phyloP scores from a whole-genome alignment of 2,888 invertebrate species.

The Meghimatium bilineatum region DNA sequence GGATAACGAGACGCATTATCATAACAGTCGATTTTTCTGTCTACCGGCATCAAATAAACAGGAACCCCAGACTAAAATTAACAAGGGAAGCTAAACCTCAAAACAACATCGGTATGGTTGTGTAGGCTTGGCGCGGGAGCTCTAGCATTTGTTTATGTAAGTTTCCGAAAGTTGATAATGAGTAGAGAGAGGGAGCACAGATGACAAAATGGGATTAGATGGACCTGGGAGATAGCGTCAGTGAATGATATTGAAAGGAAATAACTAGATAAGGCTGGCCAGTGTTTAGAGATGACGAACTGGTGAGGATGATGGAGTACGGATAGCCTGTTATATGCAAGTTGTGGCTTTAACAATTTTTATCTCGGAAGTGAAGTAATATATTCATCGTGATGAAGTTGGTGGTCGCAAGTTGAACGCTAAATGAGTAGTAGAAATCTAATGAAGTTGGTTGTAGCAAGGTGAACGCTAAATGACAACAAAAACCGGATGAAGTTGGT shows the following conservation, averaged over 20 bases:
- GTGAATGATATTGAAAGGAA: not conserved
- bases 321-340: no score
- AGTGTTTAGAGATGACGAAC: not conserved
- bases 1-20: conserved; percentile 5
- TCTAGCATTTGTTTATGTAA: conserved; percentile 19
- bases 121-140: conserved; percentile 18
- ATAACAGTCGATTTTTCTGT: conserved; percentile 1
- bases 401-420: no score
- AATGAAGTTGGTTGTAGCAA: no score
- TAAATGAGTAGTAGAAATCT: no score
- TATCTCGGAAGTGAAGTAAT: no score
- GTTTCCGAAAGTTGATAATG: conserved; percentile 11
- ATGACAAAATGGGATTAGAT: not conserved
- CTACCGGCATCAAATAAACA: conserved; percentile 27
- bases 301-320: not conserved
- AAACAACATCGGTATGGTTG: conserved; percentile 15
- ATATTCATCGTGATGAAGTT: no score
- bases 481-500: no score
- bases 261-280: not conserved
- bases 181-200: not conserved
- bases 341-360: no score
- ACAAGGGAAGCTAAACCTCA: not conserved
- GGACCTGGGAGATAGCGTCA: conserved; percentile 2
- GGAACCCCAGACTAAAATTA: not conserved
- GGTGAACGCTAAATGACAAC: no score